Conservation (phyloP, 2,113 vertebrate genomes). For the Ascaphus truei region DNA sequence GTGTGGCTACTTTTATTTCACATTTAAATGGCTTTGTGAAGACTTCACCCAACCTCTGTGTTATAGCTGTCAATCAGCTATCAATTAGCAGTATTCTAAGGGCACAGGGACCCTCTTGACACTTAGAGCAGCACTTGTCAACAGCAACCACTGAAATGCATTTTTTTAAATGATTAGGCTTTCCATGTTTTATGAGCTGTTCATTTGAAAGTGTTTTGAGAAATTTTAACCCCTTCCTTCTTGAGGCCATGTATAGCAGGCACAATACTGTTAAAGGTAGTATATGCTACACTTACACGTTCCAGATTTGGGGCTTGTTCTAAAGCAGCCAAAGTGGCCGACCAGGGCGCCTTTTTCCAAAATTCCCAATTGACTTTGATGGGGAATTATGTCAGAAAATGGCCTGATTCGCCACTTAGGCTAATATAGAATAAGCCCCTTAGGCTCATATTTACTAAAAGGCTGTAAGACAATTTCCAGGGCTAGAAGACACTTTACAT, state of each 20-base stretch:
- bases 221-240: background rate
- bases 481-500: too few relatives aligned
- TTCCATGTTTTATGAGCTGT: background rate
- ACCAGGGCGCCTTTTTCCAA: too few relatives aligned
- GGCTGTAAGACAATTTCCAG: too few relatives aligned
- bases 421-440: too few relatives aligned
- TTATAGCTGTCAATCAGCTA: conserved; percentile 4
- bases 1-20: background rate
- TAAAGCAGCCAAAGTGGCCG: background rate
- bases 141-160: background rate
- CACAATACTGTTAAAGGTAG: background rate
- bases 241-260: background rate
- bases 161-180: background rate
- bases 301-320: background rate
- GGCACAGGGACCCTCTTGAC: conserved; percentile 9
- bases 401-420: too few relatives aligned
- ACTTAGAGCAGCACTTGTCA: background rate
- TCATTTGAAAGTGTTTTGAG: conserved; percentile 9
- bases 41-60: background rate
- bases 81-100: conserved; percentile 20
- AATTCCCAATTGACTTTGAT: too few relatives aligned
- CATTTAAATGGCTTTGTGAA: background rate
- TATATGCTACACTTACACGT: too few relatives aligned
- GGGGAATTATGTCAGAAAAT: too few relatives aligned
- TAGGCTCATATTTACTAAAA: too few relatives aligned